Evolutionary conservation across 2,888 invertebrate species (phyloP).

Genomic region (Heliconius cydno): DNA sequence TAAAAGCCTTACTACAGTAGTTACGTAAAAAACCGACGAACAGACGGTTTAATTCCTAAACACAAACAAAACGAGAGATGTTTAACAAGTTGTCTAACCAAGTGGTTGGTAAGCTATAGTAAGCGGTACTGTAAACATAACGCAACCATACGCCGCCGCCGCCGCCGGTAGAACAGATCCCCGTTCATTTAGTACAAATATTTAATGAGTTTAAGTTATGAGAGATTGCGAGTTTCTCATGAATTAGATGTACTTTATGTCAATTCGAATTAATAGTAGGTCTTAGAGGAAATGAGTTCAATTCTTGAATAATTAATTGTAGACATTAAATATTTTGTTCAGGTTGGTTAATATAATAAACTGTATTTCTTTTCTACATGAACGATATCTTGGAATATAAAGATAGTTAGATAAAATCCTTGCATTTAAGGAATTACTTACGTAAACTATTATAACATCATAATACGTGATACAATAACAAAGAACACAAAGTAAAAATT

Average conservation of each 20-base stretch:
- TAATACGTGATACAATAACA: neutral
- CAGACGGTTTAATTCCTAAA: constrained; percentile 18
- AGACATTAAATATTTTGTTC: neutral
- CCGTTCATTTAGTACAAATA: constrained; percentile 70
- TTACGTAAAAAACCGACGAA: constrained; percentile 17
- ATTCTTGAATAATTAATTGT: neutral
- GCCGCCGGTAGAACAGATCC: constrained; percentile 62
- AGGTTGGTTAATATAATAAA: neutral
- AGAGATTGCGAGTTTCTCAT: constrained; percentile 44
- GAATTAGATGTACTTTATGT: neutral
- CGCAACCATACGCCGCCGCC: constrained; percentile 38
- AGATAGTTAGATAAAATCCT: neutral
- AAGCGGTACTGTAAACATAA: constrained; percentile 62
- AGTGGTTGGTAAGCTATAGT: constrained; percentile 47
- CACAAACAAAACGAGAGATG: constrained; percentile 25
- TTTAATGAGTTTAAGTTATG: constrained; percentile 56
- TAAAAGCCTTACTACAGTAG: constrained; percentile 4
- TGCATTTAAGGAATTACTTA: neutral
- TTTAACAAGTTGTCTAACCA: constrained; percentile 33
- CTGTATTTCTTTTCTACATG: neutral
- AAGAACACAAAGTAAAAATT: neutral
- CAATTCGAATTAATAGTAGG: too few relatives aligned
- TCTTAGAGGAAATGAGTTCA: neutral
- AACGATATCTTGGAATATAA: neutral
- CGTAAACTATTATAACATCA: neutral